Evolutionary conservation across 30 jellyfish, hydroid and myxozoan species (phyloP), one percentile per base, ranked within the genome.

Genomic region (Pelagia noctiluca): DNA sequence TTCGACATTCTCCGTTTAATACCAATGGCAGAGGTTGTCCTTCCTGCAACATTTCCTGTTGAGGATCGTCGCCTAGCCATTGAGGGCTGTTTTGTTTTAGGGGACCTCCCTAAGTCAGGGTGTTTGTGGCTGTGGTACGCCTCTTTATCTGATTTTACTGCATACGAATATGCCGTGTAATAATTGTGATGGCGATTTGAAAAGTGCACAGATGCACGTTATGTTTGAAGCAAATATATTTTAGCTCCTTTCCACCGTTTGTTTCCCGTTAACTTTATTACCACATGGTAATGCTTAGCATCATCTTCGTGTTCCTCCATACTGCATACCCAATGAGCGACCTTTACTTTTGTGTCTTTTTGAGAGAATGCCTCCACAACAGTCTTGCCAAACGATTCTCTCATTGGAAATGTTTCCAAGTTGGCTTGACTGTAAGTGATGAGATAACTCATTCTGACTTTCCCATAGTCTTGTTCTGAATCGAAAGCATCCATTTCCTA

Each of bases 61-160:
- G 57, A 48, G 57, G 35, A 22, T 7, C 79, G 29, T 24, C 68
- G 35, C 68, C 61, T 38, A 22, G 92, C 92, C 25, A 19, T 46
- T 79, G 26, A 66, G 26, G 74, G 49, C 0, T 35, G 49, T 48
- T 66, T 82, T 16, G 92, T 82, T 38, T 0, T 37, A 0, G 92
- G 92, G 0, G 92, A 82, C 28, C 65, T 53, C 21, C 34, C 32
- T 3, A 82, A 47, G 57, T 82, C 29, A 7, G 92, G 88, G 63
- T 82, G 92, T 13, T 25, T 61, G 23, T 26, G 3, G 30, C 64
- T 65, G 35, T 64, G 88, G 46, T 36, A 69, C 2, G 71, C 92
- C 3, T 36, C 0, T 1, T 22, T 1, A 34, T 82, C 86, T 21
- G 0, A 32, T 52, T 82, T 69, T 2, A 42, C 12, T 0, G 69